Conservation (phyloP, 1,140 invertebrate species). For the Daktulosphaira vitifoliae region DNA sequence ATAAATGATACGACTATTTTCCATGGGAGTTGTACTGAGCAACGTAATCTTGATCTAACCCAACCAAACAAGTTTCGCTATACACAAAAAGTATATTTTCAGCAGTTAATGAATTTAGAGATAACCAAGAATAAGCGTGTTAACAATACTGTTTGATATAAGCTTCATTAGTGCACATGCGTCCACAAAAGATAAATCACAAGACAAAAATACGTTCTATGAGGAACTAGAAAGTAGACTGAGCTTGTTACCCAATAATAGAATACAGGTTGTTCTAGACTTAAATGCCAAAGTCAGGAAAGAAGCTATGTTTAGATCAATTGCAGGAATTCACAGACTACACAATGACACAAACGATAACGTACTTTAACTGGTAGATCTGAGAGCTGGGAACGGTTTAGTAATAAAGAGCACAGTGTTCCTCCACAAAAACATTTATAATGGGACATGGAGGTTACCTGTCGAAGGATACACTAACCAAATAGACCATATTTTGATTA, state of each 20-base stretch:
- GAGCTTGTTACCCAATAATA: constrained; percentile 16
- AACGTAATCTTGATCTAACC: neutral
- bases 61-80: constrained; percentile 29
- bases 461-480: constrained; percentile 35
- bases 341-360: constrained; percentile 38
- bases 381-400: constrained; percentile 25
- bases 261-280: constrained; percentile 34
- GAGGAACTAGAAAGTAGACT: constrained; percentile 7
- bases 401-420: constrained; percentile 7
- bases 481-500: constrained; percentile 36
- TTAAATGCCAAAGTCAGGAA: constrained; percentile 33
- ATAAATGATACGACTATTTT: constrained; percentile 7
- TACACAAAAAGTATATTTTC: constrained; percentile 4
- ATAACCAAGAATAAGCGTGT: constrained; percentile 20
- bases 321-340: constrained; percentile 41
- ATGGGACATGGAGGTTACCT: constrained; percentile 34
- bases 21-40: constrained; percentile 16
- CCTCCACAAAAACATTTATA: constrained; percentile 39
- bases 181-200: constrained; percentile 30
- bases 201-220: constrained; percentile 33
- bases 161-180: constrained; percentile 28
- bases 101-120: constrained; percentile 16
- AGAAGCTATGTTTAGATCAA: constrained; percentile 26
- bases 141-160: constrained; percentile 33
- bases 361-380: constrained; percentile 34